These are phyloP conservation scores for Percopsis transmontana DNA, from an alignment of 2,113 vertebrate genomes.

Conservation along the genomic window DNA sequence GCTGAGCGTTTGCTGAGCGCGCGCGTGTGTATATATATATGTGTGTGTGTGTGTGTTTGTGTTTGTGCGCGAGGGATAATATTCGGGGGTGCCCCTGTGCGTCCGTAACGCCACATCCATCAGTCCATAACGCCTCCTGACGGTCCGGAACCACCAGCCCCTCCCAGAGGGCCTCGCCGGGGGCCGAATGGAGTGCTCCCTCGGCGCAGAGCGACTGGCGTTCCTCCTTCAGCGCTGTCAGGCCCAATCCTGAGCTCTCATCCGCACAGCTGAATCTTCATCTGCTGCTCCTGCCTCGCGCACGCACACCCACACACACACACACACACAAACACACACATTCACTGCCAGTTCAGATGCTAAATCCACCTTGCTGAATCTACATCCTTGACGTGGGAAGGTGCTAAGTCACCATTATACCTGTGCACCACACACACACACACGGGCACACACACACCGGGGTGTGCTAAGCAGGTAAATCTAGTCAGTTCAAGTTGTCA, in stretches of 20 bases:
- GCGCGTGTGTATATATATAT: slow-evolving; percentile 11
- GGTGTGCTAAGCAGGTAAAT: slow-evolving; percentile 76
- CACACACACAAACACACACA: slow-evolving; percentile 56
- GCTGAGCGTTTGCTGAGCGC: slow-evolving; percentile 13
- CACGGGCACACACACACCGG: slow-evolving; percentile 42
- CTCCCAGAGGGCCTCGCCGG: slow-evolving; percentile 55
- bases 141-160: slow-evolving; percentile 58
- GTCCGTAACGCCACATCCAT: slow-evolving; percentile 60
- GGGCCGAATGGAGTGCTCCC: slow-evolving; percentile 50
- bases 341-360: slow-evolving; percentile 55
- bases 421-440: slow-evolving; percentile 18
- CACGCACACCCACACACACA: slow-evolving; percentile 8
- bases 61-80: slow-evolving; percentile 21
- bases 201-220: slow-evolving; percentile 75
- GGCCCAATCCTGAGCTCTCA: slow-evolving; percentile 69
- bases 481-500: slow-evolving; percentile 56
- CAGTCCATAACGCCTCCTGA: slow-evolving; percentile 66
- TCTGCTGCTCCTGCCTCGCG: slow-evolving; percentile 1
- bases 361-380: slow-evolving; percentile 68
- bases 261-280: slow-evolving; percentile 71
- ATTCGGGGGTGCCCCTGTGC: slow-evolving; percentile 55
- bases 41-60: slow-evolving; percentile 8
- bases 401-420: slow-evolving; percentile 74
- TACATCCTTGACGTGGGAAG: slow-evolving; percentile 61
- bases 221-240: slow-evolving; percentile 67